Evolutionary conservation across 2,797 vertebrate species (phyloP).

Genomic region (Danio choprae): DNA sequence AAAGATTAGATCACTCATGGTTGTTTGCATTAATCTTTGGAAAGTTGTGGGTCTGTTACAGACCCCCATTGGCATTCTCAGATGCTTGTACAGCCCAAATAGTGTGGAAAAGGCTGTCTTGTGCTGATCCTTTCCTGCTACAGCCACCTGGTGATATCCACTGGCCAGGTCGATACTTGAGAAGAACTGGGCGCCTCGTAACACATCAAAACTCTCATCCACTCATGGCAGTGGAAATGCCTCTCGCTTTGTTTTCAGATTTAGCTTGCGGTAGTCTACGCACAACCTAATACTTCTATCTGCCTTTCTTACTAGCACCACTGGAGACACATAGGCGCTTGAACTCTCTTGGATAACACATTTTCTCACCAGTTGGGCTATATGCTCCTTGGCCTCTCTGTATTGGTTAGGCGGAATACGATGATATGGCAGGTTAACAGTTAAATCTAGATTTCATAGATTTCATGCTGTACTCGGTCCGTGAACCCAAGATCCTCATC

Average conservation of each 20-base stretch:
- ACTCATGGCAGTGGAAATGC: not conserved
- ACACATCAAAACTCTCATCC: constrained; percentile 12
- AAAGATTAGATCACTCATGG: not conserved
- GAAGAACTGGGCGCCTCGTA: not conserved
- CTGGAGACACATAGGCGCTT: constrained; percentile 1
- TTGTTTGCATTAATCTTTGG: not conserved
- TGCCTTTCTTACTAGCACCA: not conserved
- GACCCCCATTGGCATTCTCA: not conserved
- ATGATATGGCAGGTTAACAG: not conserved
- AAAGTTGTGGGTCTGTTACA: not conserved
- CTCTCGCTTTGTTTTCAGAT: not conserved
- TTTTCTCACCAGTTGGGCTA: not conserved
- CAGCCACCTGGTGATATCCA: not conserved
- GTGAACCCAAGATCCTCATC: not conserved
- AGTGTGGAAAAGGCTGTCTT: not conserved
- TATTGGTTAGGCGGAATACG: not conserved
- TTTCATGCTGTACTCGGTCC: not conserved
- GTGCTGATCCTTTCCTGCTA: not conserved
- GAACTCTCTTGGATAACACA: constrained; percentile 8
- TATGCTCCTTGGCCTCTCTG: not conserved
- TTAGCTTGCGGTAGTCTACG: not conserved
- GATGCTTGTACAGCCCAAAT: not conserved
- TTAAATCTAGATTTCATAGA: not conserved
- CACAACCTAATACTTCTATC: not conserved
- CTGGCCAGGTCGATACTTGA: not conserved